Conservation (phyloP, 2,113 vertebrate species). For the Oreochromis tanganicae region DNA sequence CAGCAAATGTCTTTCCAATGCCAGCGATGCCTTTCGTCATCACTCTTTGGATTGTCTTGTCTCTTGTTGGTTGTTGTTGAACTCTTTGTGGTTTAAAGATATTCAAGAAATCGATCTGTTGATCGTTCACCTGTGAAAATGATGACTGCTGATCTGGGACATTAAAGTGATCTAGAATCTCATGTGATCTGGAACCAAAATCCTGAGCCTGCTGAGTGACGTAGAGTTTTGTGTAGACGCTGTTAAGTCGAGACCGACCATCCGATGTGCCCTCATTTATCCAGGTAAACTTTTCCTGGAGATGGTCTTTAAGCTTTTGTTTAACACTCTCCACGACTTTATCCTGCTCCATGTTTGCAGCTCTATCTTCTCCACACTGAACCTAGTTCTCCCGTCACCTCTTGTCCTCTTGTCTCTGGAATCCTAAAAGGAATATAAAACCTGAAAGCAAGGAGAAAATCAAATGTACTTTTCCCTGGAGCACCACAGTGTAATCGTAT, state of each 20-base stretch:
- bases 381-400: background rate
- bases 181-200: accelerated
- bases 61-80: accelerated
- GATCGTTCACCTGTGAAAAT: accelerated
- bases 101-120: background rate
- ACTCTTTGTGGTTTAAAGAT: background rate
- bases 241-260: accelerated
- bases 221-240: background rate
- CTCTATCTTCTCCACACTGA: background rate
- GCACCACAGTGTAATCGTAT: background rate
- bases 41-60: background rate
- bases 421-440: background rate
- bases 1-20: background rate
- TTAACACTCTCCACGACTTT: background rate
- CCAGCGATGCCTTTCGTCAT: background rate
- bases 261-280: background rate
- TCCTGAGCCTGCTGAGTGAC: background rate
- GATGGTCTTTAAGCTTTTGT: background rate
- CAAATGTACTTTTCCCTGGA: background rate
- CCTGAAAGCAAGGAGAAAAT: background rate
- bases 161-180: background rate
- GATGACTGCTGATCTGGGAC: accelerated
- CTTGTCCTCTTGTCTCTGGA: background rate
- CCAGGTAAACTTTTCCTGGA: background rate
- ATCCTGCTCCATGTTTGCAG: background rate